A percentile compares a stretch with the other conserved stretches of the same genome.
Conservation (phyloP, 1,140 invertebrate genomes). For the Tribolium castaneum region DNA sequence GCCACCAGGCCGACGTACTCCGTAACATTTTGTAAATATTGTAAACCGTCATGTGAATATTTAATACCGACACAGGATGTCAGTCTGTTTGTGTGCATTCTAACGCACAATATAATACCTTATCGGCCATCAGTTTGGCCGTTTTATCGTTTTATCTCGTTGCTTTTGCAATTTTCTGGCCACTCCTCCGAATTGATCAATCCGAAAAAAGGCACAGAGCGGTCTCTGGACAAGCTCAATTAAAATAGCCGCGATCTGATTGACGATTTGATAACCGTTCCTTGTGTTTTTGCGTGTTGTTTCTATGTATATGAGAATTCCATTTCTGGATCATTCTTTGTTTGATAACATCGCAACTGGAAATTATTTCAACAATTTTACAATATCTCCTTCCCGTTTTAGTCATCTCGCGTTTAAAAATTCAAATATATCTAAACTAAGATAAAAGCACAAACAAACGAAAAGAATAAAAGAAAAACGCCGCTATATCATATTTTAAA, state of each 20-base stretch:
- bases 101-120: conserved; percentile 14
- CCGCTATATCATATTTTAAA: conserved; percentile 42
- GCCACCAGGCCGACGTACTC: neutral
- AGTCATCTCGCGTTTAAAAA: conserved; percentile 46
- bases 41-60: conserved; percentile 34
- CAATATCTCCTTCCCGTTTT: conserved; percentile 45
- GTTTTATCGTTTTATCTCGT: conserved; percentile 28
- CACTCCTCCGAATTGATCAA: neutral
- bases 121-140: conserved; percentile 35
- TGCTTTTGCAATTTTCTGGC: conserved; percentile 24
- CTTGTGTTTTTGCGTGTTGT: conserved; percentile 42
- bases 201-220: neutral
- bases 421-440: conserved; percentile 46
- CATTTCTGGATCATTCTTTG: conserved; percentile 44
- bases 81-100: conserved; percentile 39
- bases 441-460: conserved; percentile 46
- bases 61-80: conserved; percentile 39
- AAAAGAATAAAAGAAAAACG: conserved; percentile 42
- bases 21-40: conserved; percentile 33
- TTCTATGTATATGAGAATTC: conserved; percentile 45
- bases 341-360: conserved; percentile 43
- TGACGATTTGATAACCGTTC: conserved; percentile 35
- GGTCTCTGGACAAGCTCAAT: conserved; percentile 12
- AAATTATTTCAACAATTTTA: conserved; percentile 47
- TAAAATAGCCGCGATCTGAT: conserved; percentile 38